Evolutionary conservation across 2,113 vertebrate species (phyloP).

Genomic region (Piaya cayana): DNA sequence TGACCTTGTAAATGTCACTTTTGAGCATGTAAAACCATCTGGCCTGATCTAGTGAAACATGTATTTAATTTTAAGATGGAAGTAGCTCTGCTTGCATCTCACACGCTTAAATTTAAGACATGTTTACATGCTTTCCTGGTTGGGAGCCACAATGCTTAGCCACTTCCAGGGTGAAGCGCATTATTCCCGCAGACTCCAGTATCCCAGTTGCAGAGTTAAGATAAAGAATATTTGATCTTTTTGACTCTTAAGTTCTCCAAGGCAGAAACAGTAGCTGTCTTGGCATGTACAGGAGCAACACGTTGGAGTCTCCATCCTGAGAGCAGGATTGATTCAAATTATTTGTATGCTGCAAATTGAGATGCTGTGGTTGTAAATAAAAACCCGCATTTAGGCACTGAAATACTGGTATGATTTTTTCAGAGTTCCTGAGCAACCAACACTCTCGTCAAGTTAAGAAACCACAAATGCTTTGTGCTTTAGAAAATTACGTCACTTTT

Average conservation of each 20-base stretch:
- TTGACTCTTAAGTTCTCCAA: not conserved
- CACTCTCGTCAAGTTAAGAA: not conserved
- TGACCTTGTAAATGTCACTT: constrained; percentile 69
- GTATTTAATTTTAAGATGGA: constrained; percentile 67
- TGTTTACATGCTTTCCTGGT: constrained; percentile 37
- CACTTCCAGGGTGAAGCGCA: not conserved
- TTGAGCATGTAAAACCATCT: constrained; percentile 61
- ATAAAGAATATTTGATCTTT: not conserved
- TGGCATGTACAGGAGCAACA: not conserved
- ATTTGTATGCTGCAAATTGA: not conserved
- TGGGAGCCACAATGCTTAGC: not conserved
- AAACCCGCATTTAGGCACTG: not conserved
- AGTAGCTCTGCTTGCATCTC: constrained; percentile 45
- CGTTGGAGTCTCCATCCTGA: not conserved
- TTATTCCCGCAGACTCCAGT: not conserved
- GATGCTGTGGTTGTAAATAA: not conserved
- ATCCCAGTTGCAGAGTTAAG: rapidly evolving
- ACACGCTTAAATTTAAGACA: constrained; percentile 39
- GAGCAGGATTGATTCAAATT: not conserved
- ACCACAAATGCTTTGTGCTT: not conserved
- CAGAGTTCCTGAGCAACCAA: constrained; percentile 50
- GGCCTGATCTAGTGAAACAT: constrained; percentile 60
- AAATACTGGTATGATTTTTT: not conserved
- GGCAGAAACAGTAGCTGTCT: not conserved
- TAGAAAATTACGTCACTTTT: constrained; percentile 22